phyloP scores from a whole-genome alignment of 2,797 vertebrate genomes.

The Tinamus major region DNA sequence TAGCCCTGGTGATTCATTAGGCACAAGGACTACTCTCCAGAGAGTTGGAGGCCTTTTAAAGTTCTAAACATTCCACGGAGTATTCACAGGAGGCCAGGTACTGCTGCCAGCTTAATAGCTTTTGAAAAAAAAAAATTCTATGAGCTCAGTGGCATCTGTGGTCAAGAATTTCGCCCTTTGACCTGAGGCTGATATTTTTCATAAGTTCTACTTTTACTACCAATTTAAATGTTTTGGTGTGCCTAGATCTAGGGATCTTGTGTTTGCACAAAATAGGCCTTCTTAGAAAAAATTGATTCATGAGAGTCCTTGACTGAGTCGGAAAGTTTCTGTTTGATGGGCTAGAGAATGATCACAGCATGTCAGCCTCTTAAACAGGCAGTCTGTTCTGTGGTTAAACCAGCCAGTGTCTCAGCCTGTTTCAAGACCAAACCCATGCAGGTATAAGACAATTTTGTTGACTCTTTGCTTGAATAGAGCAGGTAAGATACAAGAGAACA shows the following conservation, averaged over 20 bases:
- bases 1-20: neutral
- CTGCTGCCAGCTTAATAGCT: conserved; percentile 26
- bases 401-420: neutral
- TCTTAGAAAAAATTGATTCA: neutral
- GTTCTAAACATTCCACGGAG: conserved; percentile 6
- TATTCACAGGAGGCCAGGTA: conserved; percentile 18
- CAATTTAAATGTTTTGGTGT: neutral
- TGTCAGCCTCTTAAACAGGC: neutral
- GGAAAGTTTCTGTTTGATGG: neutral
- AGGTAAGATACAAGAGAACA: neutral
- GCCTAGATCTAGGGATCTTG: neutral
- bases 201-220: neutral
- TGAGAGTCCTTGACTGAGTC: neutral
- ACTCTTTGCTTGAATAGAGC: neutral
- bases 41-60: conserved; percentile 20
- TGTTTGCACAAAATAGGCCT: neutral
- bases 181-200: neutral
- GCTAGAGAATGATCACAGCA: neutral
- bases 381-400: neutral
- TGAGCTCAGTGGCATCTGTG: neutral
- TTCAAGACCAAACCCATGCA: neutral
- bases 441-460: neutral
- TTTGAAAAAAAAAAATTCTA: neutral
- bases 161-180: neutral
- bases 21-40: neutral